These are phyloP conservation scores for Columba janthina DNA, from an alignment of 2,113 vertebrate species.

Conservation along the genomic window DNA sequence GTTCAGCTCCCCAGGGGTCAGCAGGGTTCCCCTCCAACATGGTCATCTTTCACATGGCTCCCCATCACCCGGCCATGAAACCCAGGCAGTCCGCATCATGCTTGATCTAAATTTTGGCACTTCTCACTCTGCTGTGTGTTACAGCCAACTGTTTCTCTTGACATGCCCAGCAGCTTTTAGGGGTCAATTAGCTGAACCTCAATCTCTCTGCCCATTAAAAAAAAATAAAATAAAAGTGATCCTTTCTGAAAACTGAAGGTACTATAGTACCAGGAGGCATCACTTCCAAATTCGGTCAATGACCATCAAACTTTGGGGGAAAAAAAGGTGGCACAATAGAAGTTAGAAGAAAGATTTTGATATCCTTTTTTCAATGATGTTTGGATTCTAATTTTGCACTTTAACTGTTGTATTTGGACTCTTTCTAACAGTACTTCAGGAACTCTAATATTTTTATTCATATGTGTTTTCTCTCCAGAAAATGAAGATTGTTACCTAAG, in stretches of 20 bases:
- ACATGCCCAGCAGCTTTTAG: neutral
- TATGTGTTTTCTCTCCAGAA: neutral
- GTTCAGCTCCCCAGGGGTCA: neutral
- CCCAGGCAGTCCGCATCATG: neutral
- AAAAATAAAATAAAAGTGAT: neutral
- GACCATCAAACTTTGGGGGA: neutral
- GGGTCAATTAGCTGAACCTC: neutral
- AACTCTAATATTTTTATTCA: neutral
- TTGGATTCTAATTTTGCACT: neutral
- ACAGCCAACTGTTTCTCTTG: neutral
- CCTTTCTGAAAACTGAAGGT: neutral
- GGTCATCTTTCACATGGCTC: neutral
- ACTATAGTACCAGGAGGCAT: neutral
- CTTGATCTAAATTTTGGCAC: neutral
- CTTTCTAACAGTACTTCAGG: neutral
- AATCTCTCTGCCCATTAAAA: neutral
- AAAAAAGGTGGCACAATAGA: neutral
- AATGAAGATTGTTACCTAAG: neutral
- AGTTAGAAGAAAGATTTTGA: neutral
- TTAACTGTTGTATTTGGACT: neutral
- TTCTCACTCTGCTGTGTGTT: neutral
- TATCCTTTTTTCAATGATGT: neutral
- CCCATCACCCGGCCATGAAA: neutral
- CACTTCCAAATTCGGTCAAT: neutral
- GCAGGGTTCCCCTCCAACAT: rapidly evolving